phyloP scores from a whole-genome alignment of 1,140 invertebrate species.

The Plutomurus gul region DNA sequence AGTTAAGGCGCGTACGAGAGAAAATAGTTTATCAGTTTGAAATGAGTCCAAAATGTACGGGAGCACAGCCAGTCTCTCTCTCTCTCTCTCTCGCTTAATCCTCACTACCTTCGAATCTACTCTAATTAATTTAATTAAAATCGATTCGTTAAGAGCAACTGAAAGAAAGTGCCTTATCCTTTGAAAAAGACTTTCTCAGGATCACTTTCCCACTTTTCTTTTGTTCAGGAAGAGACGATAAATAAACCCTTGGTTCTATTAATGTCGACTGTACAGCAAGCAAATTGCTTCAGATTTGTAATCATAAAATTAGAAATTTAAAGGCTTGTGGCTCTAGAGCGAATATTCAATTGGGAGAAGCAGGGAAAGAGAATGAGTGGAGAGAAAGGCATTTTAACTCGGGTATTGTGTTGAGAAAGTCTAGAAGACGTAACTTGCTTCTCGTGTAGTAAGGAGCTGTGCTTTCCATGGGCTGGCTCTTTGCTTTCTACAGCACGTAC shows the following conservation, averaged over 20 bases:
- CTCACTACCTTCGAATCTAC: conserved; percentile 15
- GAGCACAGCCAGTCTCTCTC: neutral
- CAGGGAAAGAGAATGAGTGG: neutral
- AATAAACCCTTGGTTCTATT: conserved; percentile 22
- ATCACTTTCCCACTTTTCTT: conserved; percentile 18
- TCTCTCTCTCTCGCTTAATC: too few species aligned
- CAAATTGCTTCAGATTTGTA: conserved; percentile 15
- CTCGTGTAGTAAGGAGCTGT: too few species aligned
- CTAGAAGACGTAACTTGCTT: too few species aligned
- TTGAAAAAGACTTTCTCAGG: conserved; percentile 24
- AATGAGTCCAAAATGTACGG: conserved; percentile 7
- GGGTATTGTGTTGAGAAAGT: neutral
- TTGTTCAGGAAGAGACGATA: conserved; percentile 12
- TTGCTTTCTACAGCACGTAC: too few species aligned
- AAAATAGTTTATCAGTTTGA: conserved; percentile 29
- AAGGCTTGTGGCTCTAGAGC: conserved; percentile 10
- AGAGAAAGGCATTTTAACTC: neutral
- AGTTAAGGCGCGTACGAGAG: neutral
- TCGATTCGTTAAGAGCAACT: conserved; percentile 23
- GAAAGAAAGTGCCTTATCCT: neutral
- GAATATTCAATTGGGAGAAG: conserved; percentile 24
- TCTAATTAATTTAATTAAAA: conserved; percentile 31
- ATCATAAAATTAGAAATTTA: conserved; percentile 30
- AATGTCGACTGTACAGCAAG: conserved; percentile 15
- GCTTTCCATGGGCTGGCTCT: too few species aligned